A percentile compares a stretch with the other conserved stretches of the same genome.
These are phyloP conservation scores for Datnioides undecimradiatus DNA, from an alignment of 2,113 vertebrate species.

Conservation along the genomic window DNA sequence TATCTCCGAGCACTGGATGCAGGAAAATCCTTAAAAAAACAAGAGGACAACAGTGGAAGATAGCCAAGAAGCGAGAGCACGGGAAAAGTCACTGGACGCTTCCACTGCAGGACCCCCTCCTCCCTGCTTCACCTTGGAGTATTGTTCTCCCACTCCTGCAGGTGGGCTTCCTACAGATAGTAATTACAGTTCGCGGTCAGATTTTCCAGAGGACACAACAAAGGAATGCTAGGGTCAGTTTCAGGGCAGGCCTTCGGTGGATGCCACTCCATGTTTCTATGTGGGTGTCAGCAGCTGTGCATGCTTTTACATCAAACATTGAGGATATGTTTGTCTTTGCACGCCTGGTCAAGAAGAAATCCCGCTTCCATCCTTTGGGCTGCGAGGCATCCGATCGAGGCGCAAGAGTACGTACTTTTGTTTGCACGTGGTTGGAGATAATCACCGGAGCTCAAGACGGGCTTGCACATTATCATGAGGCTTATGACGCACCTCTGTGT, in stretches of 20 bases:
- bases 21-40: slow-evolving; percentile 76
- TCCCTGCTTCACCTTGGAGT: slow-evolving; percentile 64
- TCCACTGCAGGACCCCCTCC: slow-evolving; percentile 62
- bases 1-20: slow-evolving; percentile 67
- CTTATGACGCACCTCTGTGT: not conserved
- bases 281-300: slow-evolving; percentile 3
- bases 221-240: slow-evolving; percentile 68
- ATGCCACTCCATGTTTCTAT: slow-evolving; percentile 32
- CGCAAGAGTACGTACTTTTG: not conserved
- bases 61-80: slow-evolving; percentile 71
- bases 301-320: slow-evolving; percentile 6
- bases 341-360: not conserved
- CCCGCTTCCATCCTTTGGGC: not conserved
- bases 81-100: slow-evolving; percentile 60
- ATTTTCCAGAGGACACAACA: slow-evolving; percentile 78
- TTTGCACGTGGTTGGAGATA: not conserved
- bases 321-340: not conserved
- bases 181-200: slow-evolving; percentile 52
- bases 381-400: not conserved
- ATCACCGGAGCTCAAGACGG: not conserved
- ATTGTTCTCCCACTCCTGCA: slow-evolving; percentile 78
- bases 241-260: slow-evolving; percentile 47
- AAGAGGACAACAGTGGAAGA: slow-evolving; percentile 80
- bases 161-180: slow-evolving; percentile 77
- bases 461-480: slow-evolving; percentile 5